Conservation (phyloP, 2,797 vertebrate species). For the Babyrousa celebensis region DNA sequence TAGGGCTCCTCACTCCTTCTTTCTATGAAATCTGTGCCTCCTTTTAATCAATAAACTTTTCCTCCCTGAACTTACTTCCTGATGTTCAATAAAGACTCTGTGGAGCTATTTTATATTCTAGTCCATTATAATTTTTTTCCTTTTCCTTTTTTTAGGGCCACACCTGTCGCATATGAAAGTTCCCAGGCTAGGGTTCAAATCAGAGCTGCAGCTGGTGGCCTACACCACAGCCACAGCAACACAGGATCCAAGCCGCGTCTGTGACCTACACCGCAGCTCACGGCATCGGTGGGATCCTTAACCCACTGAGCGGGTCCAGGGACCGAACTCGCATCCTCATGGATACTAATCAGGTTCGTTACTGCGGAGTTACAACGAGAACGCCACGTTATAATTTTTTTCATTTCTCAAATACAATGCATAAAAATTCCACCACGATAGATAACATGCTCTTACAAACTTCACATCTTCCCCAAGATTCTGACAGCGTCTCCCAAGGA, state of each 20-base stretch:
- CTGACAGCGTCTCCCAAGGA: not conserved
- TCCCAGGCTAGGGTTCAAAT: too few relatives aligned
- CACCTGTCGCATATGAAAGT: too few relatives aligned
- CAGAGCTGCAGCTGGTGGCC: too few relatives aligned
- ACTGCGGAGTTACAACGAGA: too few relatives aligned
- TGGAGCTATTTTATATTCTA: not conserved
- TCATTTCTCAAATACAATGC: not conserved
- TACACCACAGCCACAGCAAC: too few relatives aligned
- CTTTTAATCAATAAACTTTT: not conserved
- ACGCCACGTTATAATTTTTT: not conserved
- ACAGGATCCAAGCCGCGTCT: too few relatives aligned
- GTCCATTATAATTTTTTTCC: not conserved
- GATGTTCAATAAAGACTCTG: rapidly evolving
- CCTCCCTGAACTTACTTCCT: conserved; percentile 20
- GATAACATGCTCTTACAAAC: not conserved
- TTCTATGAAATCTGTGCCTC: not conserved
- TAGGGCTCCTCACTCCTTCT: not conserved
- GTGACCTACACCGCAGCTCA: too few relatives aligned
- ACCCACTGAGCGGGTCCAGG: too few relatives aligned
- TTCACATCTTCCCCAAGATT: not conserved
- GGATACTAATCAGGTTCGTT: too few relatives aligned
- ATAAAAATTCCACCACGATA: rapidly evolving
- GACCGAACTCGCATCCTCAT: too few relatives aligned
- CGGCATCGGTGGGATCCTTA: too few relatives aligned
- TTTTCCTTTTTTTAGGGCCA: not conserved